These are phyloP conservation scores for Argyresthia albistria DNA, from an alignment of 2,888 invertebrate genomes.

Conservation along the genomic window DNA sequence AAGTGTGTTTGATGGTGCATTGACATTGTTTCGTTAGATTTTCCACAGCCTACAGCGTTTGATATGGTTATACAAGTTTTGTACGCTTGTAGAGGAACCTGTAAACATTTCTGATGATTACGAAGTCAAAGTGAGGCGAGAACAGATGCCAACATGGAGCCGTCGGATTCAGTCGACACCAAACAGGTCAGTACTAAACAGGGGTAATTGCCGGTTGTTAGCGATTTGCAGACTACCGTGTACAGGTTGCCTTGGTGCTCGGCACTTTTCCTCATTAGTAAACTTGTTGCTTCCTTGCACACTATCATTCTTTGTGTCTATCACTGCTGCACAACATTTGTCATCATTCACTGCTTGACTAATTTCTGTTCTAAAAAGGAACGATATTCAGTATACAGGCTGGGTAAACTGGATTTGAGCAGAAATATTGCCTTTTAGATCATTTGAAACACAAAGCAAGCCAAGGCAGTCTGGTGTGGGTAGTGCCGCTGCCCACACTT, in stretches of 20 bases:
- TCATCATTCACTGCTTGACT: too few species aligned
- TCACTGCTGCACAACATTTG: too few species aligned
- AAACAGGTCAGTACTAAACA: conserved; percentile 72
- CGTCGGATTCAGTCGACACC: conserved; percentile 74
- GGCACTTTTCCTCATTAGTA: conserved; percentile 11
- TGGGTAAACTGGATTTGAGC: background rate
- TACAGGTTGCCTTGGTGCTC: conserved; percentile 27
- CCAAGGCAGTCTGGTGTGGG: conserved; percentile 61
- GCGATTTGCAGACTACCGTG: conserved; percentile 34
- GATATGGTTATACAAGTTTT: conserved; percentile 58
- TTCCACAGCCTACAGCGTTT: conserved; percentile 55
- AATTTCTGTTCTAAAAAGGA: too few species aligned
- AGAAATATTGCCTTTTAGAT: conserved; percentile 27
- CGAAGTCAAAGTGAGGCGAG: conserved; percentile 62
- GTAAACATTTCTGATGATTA: conserved; percentile 66
- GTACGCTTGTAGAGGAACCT: conserved; percentile 43
- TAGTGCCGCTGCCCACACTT: conserved; percentile 57
- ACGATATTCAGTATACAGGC: background rate
- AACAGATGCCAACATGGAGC: conserved; percentile 74
- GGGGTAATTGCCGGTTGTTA: conserved; percentile 56
- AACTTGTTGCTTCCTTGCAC: background rate
- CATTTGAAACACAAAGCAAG: conserved; percentile 23
- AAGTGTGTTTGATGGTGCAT: conserved; percentile 55
- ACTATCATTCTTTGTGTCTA: too few species aligned
- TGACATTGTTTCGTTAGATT: conserved; percentile 67